Evolutionary conservation across 2,113 vertebrate genomes (phyloP).

Genomic region (Eretmodus cyanostictus): DNA sequence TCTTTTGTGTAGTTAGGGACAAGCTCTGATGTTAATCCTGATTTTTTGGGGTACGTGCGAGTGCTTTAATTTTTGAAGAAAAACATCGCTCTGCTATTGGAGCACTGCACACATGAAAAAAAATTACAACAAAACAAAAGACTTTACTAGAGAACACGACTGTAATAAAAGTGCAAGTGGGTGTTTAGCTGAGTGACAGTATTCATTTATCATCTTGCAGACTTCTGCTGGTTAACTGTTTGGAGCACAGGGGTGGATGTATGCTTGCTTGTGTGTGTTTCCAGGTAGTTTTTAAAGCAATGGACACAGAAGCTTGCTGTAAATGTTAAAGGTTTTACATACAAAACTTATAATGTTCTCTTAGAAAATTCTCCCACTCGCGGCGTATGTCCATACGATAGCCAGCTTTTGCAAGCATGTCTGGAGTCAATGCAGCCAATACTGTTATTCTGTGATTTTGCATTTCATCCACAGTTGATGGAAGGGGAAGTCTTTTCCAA

Average conservation of each 20-base stretch:
- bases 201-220: constrained; percentile 55
- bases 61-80: background rate
- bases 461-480: background rate
- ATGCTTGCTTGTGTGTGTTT: background rate
- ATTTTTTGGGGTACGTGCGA: background rate
- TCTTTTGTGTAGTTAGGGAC: background rate
- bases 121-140: background rate
- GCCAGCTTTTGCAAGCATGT: background rate
- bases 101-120: background rate
- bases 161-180: constrained; percentile 59
- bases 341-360: background rate
- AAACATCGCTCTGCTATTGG: background rate
- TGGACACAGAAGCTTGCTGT: background rate
- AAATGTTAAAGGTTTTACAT: background rate
- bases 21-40: background rate
- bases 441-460: background rate
- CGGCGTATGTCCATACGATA: fast-evolving
- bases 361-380: background rate
- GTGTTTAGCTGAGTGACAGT: constrained; percentile 59
- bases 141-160: constrained; percentile 20
- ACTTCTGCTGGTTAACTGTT: constrained; percentile 25
- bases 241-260: background rate
- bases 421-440: background rate
- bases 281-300: background rate
- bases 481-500: background rate